Evolutionary conservation across 2,113 vertebrate genomes (phyloP).

Genomic region (Promerops cafer): DNA sequence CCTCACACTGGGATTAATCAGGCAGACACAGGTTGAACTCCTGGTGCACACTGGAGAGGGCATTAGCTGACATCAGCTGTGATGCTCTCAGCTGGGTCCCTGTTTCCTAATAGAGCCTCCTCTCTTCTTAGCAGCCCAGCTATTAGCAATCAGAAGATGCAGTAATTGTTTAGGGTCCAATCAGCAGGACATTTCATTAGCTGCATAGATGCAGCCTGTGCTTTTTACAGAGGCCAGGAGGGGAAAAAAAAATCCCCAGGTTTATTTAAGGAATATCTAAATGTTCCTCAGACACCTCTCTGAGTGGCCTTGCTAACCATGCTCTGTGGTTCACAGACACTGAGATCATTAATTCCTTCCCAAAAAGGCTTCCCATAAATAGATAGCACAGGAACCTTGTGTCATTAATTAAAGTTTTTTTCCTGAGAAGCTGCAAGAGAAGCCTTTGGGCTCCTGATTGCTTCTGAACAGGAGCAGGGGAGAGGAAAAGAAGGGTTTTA

Average conservation of each 20-base stretch:
- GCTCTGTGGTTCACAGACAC: neutral
- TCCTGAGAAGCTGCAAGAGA: neutral
- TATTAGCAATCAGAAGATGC: neutral
- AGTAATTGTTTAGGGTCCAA: neutral
- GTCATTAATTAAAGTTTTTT: neutral
- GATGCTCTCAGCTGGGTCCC: neutral
- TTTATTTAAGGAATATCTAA: neutral
- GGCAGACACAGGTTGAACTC: neutral
- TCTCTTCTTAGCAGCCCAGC: neutral
- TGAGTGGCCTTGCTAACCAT: neutral
- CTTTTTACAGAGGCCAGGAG: neutral
- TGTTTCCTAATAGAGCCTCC: neutral
- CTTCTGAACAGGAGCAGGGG: neutral
- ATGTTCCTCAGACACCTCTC: neutral
- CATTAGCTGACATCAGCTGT: neutral
- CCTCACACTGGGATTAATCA: conserved; percentile 9
- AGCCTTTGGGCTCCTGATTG: neutral
- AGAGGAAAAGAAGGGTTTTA: neutral
- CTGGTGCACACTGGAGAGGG: neutral
- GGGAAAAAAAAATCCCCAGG: neutral
- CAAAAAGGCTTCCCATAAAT: neutral
- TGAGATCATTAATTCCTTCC: neutral
- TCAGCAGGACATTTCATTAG: conserved; percentile 3
- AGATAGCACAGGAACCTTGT: neutral
- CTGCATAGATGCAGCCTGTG: neutral